Base-by-base conservation (phyloP, 2,797 vertebrate genomes). In the Toxotes lorentzi region DNA sequence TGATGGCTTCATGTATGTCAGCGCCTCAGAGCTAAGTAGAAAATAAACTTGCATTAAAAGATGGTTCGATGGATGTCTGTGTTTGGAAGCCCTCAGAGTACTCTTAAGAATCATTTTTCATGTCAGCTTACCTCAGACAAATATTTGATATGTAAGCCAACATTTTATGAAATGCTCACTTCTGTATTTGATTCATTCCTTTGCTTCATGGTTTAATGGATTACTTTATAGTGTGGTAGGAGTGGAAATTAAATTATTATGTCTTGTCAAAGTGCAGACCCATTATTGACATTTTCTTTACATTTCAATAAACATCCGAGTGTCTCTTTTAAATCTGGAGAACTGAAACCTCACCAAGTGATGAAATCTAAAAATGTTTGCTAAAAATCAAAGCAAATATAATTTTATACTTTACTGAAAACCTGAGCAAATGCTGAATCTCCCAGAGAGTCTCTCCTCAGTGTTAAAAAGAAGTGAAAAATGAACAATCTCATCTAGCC, bases 1-100 rank as follows among this genome's bases (percentile, higher is more conserved):
- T 71, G 79, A 67, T 59, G 13, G 47, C 81, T 86, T 85, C 79
- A 86, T 85, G 82, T 73, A 81, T 78, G 76, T 82, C 76, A 81
- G 64, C 1, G 38, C 74, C 73, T 74, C 30, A 21, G 24, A 83
- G 87, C 64, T 48, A 58, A 82, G 70, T 54, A 72, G 74, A 69
- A 77, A 85, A 80, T 80, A 81, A 82, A 84, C 68, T 53, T 23
- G 65, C 70, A 45, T 78, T 73, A 69, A 54, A 35, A 80, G 43
- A 71, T 17, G 48, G 59, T 53, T 48, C 23, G 38, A 38, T 69
- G 76, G 54, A 30, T 73, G 69, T 63, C 34, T 86, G 61, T 71
- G 56, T 82, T 88, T 78, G 79, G 38, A 82, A 84, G 66, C 51
- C 27, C n/a, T 43, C 30, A 9, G 16, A 65, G 73, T 71, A 30